Conservation (phyloP, 2,888 invertebrate species). For the Chrysotoxum bicinctum region DNA sequence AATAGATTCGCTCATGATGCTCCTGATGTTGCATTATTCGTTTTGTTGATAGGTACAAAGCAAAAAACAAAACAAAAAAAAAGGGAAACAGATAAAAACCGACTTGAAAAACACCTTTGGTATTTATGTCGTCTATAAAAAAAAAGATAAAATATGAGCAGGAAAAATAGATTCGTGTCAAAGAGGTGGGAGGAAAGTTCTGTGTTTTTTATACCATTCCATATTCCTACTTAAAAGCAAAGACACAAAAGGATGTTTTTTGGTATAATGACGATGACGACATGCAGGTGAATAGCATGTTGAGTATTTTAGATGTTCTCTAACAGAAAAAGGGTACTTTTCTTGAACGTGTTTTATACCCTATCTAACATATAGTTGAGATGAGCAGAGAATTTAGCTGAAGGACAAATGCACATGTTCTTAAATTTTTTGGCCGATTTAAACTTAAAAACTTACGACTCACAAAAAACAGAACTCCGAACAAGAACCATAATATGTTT, state of each 20-base stretch:
- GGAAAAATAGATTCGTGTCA: conserved; percentile 57
- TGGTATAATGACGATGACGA: conserved; percentile 23
- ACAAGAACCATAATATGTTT: conserved; percentile 14
- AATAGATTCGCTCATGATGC: conserved; percentile 2
- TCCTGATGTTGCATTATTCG: conserved; percentile 43
- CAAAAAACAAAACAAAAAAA: conserved; percentile 2
- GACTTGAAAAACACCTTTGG: conserved; percentile 56
- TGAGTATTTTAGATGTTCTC: conserved; percentile 20
- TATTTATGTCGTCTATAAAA: conserved; percentile 29
- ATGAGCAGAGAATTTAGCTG: conserved; percentile 37
- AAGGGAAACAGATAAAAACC: conserved; percentile 47
- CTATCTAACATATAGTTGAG: not conserved
- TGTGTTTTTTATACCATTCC: not conserved
- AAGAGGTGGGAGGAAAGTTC: conserved; percentile 12
- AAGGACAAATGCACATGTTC: conserved; percentile 54
- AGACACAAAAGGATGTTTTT: conserved; percentile 53
- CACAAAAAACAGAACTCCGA: not conserved
- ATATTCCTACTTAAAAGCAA: not conserved
- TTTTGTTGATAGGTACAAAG: conserved; percentile 17
- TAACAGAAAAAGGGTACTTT: conserved; percentile 42
- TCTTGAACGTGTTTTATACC: conserved; percentile 27
- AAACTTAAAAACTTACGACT: not conserved
- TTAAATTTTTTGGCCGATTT: conserved; percentile 34
- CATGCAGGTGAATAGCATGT: conserved; percentile 60
- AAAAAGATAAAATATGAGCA: conserved; percentile 28